Evolutionary conservation across 2,113 vertebrate species (phyloP), one percentile per base, ranked within the genome.

Genomic region (Silurus meridionalis): DNA sequence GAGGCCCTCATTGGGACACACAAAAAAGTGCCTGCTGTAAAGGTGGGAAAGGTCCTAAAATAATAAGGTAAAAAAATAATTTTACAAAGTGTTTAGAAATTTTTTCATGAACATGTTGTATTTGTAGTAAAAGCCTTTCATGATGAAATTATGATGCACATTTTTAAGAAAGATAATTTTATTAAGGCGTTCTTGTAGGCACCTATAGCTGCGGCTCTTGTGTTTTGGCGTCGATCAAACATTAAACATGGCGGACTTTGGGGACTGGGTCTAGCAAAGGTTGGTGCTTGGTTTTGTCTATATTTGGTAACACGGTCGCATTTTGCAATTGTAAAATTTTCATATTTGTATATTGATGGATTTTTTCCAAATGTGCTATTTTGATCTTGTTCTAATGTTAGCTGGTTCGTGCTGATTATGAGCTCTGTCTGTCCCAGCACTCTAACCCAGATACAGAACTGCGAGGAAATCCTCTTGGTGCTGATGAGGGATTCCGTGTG

Each of bases 201-300:
- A 87, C 80, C 81, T 83, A 25, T 17, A 19, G 9, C 19, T 37
- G 80, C 85, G 72, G 82, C 75, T 60, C 82, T n/a, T 80, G n/a
- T 91, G 89, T 90, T 90, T 89, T 86, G 89, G 86, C 83, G 89
- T 91, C 83, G 88, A 77, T 86, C 86, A 91, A 90, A 91, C 86
- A 91, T 90, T 89, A 87, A 87, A 89, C 61, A 84, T 89, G 89
- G 91, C 89, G 83, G 83, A 86, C 57, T 77, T 82, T 28, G 46
- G 75, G 58, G 83, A 83, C 8, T 57, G 86, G 11, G 13, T 75
- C 28, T 87, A 58, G 58, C 37, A 78, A 75, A 80, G 88, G 89
- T 89, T 67, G 28, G 80, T 83, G 50, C 6, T 66, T 64, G n/a
- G 55, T 66, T 58, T 66, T 83, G 46, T 0, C 48, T 79, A 10